Conservation (phyloP, 2,888 invertebrate genomes). For the Unio delphinus region DNA sequence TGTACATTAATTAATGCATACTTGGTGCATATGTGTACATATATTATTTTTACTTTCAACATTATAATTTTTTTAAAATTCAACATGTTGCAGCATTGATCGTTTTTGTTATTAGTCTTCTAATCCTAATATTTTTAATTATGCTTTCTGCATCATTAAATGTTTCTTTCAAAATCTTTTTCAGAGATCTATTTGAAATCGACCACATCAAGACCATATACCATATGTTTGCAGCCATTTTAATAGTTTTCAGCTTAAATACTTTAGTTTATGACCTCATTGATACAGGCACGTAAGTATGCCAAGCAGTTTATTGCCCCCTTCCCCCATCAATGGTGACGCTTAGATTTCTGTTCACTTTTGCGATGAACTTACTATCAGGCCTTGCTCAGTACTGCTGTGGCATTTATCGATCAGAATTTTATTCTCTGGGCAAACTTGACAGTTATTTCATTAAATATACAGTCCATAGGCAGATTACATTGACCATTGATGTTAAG, state of each 20-base stretch:
- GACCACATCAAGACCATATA: slow-evolving; percentile 88
- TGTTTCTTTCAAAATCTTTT: slow-evolving; percentile 33
- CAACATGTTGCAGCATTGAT: neutral
- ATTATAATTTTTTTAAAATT: no score
- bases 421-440: no score
- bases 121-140: slow-evolving; percentile 1
- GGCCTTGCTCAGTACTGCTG: no score
- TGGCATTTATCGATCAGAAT: no score
- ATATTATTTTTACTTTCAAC: no score
- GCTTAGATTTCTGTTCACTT: neutral
- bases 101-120: neutral
- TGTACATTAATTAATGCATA: no score
- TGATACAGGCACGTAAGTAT: slow-evolving; percentile 82
- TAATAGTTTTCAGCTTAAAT: slow-evolving; percentile 82
- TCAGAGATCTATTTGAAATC: slow-evolving; percentile 80
- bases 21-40: no score
- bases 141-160: slow-evolving; percentile 1
- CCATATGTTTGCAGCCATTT: slow-evolving; percentile 85
- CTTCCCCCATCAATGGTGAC: neutral
- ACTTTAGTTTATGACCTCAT: slow-evolving; percentile 82
- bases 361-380: no score
- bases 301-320: neutral
- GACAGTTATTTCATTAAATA: no score
- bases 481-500: no score
- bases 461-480: no score